phyloP scores from a whole-genome alignment of 2,888 invertebrate genomes.

The Agrochola lychnidis region DNA sequence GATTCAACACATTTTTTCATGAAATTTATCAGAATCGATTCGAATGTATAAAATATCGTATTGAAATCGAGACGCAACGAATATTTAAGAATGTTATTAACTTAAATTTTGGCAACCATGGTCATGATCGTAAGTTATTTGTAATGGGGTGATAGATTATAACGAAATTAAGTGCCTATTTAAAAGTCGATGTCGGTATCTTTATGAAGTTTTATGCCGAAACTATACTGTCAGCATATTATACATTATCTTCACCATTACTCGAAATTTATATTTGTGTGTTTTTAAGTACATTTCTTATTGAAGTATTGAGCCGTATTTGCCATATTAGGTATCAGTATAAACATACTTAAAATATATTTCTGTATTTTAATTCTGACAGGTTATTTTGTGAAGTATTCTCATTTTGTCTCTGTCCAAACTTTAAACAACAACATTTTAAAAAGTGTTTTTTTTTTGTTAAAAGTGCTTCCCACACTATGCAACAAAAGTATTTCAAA shows the following conservation, averaged over 20 bases:
- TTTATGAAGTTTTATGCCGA: conserved; percentile 25
- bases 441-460: not conserved
- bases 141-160: conserved; percentile 40
- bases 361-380: conserved; percentile 1
- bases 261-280: conserved; percentile 49
- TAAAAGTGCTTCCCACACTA: not conserved
- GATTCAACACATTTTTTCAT: conserved; percentile 74
- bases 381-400: not conserved
- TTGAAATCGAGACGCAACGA: conserved; percentile 68
- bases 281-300: conserved; percentile 34
- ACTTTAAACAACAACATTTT: not conserved
- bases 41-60: conserved; percentile 74
- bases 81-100: conserved; percentile 50
- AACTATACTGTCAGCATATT: conserved; percentile 37
- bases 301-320: conserved; percentile 44
- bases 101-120: conserved; percentile 26
- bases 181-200: conserved; percentile 30
- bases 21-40: conserved; percentile 67
- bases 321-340: conserved; percentile 18
- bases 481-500: not conserved
- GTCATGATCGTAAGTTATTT: conserved; percentile 26
- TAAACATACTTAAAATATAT: not conserved
- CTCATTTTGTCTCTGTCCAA: conserved; percentile 1
- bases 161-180: conserved; percentile 26
- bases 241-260: conserved; percentile 25